Evolutionary conservation across 2,113 vertebrate genomes (phyloP).

Genomic region (Cyprinodon brontotheroides): DNA sequence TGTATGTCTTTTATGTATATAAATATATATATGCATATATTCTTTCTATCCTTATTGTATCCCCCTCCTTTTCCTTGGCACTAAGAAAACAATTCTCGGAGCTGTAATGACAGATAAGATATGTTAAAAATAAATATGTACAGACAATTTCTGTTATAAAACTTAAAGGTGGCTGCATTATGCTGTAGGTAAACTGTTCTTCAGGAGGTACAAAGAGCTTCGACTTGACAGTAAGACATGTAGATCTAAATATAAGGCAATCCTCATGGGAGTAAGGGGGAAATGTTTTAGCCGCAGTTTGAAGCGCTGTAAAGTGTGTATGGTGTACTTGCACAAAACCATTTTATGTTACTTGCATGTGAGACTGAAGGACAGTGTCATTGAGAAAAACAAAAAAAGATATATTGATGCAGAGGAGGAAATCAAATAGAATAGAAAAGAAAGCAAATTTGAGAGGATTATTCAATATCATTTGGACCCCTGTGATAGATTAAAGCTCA

Average conservation of each 20-base stretch:
- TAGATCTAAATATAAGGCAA: neutral
- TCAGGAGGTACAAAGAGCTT: too few species aligned
- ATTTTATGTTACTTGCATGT: neutral
- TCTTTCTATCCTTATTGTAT: too few species aligned
- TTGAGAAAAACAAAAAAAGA: constrained; percentile 17
- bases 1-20: too few species aligned
- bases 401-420: neutral
- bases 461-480: constrained; percentile 48
- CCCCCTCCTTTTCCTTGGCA: too few species aligned
- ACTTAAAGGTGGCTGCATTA: too few species aligned
- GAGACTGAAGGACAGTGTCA: constrained; percentile 33
- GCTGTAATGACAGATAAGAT: too few species aligned
- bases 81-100: too few species aligned
- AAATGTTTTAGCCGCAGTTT: neutral
- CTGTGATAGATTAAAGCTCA: constrained; percentile 54
- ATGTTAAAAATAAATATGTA: too few species aligned
- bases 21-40: too few species aligned
- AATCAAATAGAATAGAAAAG: constrained; percentile 41
- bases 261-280: neutral
- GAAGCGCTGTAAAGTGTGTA: neutral
- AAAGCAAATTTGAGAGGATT: constrained; percentile 58
- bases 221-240: neutral
- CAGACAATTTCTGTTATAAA: too few species aligned
- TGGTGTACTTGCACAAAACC: neutral
- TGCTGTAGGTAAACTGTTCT: too few species aligned